These are phyloP conservation scores for Sebastes variabilis DNA, from an alignment of 2,797 vertebrate genomes.

Conservation along the genomic window DNA sequence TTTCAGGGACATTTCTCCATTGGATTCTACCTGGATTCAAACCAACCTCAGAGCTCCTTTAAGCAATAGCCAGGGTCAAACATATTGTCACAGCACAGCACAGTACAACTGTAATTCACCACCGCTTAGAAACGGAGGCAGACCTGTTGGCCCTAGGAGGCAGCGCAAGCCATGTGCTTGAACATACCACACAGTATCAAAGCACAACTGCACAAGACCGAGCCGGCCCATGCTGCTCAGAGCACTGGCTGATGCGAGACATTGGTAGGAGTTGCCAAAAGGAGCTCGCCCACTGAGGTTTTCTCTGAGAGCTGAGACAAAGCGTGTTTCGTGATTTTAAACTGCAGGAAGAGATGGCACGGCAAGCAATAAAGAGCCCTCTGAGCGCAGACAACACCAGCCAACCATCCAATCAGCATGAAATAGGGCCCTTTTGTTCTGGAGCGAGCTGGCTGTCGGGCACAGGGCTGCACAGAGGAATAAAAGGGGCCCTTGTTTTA, in stretches of 20 bases:
- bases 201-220: constrained; percentile 59
- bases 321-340: constrained; percentile 30
- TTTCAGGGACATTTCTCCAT: constrained; percentile 29
- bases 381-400: constrained; percentile 55
- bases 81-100: constrained; percentile 1
- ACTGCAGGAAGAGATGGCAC: constrained; percentile 53
- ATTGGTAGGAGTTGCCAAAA: constrained; percentile 26
- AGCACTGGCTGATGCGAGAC: constrained; percentile 25
- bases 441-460: constrained; percentile 52
- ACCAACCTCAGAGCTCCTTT: constrained; percentile 28
- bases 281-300: constrained; percentile 30
- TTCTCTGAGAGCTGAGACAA: constrained; percentile 44
- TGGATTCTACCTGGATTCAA: constrained; percentile 27
- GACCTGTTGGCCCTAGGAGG: constrained; percentile 16
- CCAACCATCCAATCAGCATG: constrained; percentile 54
- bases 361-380: constrained; percentile 54
- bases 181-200: constrained; percentile 22
- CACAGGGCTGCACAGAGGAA: constrained; percentile 57
- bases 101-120: constrained; percentile 23
- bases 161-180: constrained; percentile 22
- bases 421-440: constrained; percentile 68
- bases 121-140: constrained; percentile 25
- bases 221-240: constrained; percentile 25
- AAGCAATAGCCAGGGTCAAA: constrained; percentile 6
- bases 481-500: constrained; percentile 69